These are phyloP conservation scores for Mylabris sibirica DNA, from an alignment of 2,888 invertebrate species.

Conservation along the genomic window DNA sequence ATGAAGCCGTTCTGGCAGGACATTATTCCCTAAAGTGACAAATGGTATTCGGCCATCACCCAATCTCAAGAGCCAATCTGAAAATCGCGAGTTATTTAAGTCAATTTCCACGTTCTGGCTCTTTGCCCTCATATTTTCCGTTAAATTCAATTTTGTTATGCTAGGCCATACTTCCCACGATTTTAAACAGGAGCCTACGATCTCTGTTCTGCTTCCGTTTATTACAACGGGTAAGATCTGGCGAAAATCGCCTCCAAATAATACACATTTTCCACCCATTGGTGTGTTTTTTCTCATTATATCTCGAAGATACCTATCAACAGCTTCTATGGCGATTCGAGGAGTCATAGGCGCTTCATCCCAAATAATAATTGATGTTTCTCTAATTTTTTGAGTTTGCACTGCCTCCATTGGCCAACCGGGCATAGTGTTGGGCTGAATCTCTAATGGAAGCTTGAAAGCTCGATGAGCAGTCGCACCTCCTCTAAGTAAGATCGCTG, in stretches of 20 bases:
- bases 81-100: neutral
- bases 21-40: neutral
- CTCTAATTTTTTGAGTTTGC: neutral
- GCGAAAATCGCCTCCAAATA: conserved; percentile 41
- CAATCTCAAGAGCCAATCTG: conserved; percentile 27
- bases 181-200: conserved; percentile 26
- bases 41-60: conserved; percentile 24
- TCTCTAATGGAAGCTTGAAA: conserved; percentile 47
- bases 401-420: conserved; percentile 20
- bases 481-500: conserved; percentile 49
- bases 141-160: conserved; percentile 22
- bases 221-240: conserved; percentile 23
- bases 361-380: too few relatives aligned
- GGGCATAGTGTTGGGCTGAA: conserved; percentile 9
- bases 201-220: conserved; percentile 11
- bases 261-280: conserved; percentile 31
- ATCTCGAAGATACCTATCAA: conserved; percentile 31
- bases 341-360: conserved; percentile 36
- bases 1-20: neutral
- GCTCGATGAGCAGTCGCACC: conserved; percentile 54
- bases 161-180: conserved; percentile 26
- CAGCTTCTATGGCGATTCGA: conserved; percentile 24
- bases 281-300: conserved; percentile 14
- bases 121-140: conserved; percentile 26
- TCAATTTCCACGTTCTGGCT: neutral